phyloP scores from a whole-genome alignment of 2,797 vertebrate genomes.

The Halcyon leucocephala region DNA sequence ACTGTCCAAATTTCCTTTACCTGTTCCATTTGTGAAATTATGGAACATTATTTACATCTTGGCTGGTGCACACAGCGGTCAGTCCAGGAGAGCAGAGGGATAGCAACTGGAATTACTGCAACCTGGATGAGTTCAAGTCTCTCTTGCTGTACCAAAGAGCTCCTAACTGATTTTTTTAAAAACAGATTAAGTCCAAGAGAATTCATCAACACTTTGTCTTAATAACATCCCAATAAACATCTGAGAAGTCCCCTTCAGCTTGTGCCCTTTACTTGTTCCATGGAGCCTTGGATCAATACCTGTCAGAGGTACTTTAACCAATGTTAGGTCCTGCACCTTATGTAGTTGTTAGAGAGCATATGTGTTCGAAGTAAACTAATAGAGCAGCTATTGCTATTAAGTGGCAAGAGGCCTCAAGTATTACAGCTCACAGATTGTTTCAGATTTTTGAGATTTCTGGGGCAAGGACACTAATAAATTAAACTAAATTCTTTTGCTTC shows the following conservation, averaged over 20 bases:
- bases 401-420: background rate
- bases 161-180: background rate
- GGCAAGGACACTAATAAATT: background rate
- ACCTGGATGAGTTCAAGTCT: background rate
- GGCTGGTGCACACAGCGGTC: background rate
- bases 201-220: background rate
- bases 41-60: background rate
- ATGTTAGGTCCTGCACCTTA: background rate
- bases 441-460: background rate
- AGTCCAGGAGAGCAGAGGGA: background rate
- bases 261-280: background rate
- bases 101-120: background rate
- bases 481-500: background rate
- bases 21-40: background rate
- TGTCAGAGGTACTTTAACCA: background rate
- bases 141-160: background rate
- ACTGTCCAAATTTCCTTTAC: background rate
- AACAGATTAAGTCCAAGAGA: background rate
- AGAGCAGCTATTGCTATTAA: background rate
- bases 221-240: background rate
- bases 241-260: background rate
- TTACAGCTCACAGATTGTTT: background rate
- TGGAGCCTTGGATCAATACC: background rate
- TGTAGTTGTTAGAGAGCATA: background rate
- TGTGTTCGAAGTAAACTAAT: background rate